phyloP scores from a whole-genome alignment of 1,140 invertebrate species.

The Cyphomyrmex costatus region DNA sequence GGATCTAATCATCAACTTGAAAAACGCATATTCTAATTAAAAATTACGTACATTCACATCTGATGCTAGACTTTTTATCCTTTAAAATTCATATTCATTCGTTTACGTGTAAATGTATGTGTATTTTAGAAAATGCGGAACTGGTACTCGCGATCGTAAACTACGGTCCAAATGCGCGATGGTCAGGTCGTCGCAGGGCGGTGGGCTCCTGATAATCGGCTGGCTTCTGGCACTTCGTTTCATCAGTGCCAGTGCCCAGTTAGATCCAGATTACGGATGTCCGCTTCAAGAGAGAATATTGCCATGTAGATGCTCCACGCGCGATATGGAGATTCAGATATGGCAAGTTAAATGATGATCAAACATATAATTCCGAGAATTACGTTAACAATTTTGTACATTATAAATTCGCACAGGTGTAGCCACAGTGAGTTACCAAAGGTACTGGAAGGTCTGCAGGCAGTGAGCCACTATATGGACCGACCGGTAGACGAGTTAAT shows the following conservation, averaged over 20 bases:
- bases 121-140: constrained; percentile 69
- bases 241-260: constrained; percentile 70
- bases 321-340: constrained; percentile 90
- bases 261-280: constrained; percentile 86
- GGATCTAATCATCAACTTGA: background rate
- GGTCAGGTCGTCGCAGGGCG: constrained; percentile 82
- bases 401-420: constrained; percentile 88
- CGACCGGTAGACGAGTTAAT: constrained; percentile 94
- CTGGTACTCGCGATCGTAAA: constrained; percentile 59
- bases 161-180: constrained; percentile 83
- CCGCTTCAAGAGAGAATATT: constrained; percentile 89
- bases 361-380: background rate
- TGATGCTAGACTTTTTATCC: background rate
- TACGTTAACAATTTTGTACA: background rate
- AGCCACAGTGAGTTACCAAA: constrained; percentile 93
- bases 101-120: background rate
- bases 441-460: constrained; percentile 91
- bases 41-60: background rate
- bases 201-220: constrained; percentile 76
- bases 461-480: constrained; percentile 90
- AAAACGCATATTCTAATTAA: background rate
- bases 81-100: background rate
- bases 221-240: constrained; percentile 75
- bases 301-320: constrained; percentile 90
- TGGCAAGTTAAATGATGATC: constrained; percentile 87